Evolutionary conservation across 2,888 invertebrate species (phyloP), one percentile per base, ranked within the genome.

Genomic region (Drepana falcataria): DNA sequence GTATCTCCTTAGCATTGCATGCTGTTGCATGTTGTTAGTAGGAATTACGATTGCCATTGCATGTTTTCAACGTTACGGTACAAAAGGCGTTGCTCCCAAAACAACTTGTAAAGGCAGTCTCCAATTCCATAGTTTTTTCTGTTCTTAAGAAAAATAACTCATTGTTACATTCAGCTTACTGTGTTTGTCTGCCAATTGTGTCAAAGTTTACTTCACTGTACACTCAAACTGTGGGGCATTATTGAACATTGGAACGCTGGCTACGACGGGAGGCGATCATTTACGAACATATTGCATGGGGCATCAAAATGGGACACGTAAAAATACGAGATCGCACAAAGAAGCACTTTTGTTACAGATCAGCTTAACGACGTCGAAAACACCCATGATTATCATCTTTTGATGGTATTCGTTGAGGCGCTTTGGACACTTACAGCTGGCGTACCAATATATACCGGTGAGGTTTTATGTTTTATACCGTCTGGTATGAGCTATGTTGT

Each of bases 361-460:
- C 90, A 91, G 87, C 87, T 86, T 91, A 85, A 85, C 91, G 81
- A 91, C 91, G 82, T 91, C 91, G 87, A 91, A 91, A 91, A 91
- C 91, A 83, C 91, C 91, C 66, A 91, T 91, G 91, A 89, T 91
- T 85, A 91, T 91, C 87, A 91, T 91, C 87, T 90, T 91, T 90
- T 91, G 91, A 91, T 91, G 89, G 83, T 90, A 87, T 81, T 87
- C 79, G 75, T 78, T 85, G 85, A 83, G 87, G 87, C 86, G 87
- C 84, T 86, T 84, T 84, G 87, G 89, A 87, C 81, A 75, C 75
- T 81, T 77, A 80, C 86, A 75, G 84, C 88, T 87, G 88, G 81
- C 89, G 77, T 82, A 44, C 88, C 74, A 69, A 68, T 68, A 75
- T 73, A 79, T 79, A 87, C 82, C 86, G 89, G 89, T 90, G 89